Base-by-base conservation (phyloP, 1,140 invertebrate genomes). In the Tyrophagus putrescentiae region DNA sequence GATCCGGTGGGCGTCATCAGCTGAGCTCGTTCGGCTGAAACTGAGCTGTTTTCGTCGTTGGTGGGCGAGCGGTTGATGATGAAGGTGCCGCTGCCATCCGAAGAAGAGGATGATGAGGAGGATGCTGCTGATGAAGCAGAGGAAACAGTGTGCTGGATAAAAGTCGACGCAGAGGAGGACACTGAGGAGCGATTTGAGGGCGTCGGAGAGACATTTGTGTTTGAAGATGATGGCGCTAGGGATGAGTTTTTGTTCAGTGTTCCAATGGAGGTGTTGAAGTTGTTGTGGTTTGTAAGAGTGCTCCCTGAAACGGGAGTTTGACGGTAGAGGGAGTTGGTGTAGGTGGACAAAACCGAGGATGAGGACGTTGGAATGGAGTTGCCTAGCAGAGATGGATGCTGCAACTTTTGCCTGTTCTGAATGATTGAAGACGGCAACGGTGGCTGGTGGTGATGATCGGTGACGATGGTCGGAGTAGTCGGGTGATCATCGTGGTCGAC, bases 11-110 rank as follows among this genome's bases (percentile, higher is more conserved):
- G n/a, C n/a, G n/a, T n/a, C n/a, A n/a, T n/a, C n/a, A n/a, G n/a
- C n/a, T n/a, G n/a, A n/a, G n/a, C n/a, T n/a, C n/a, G n/a, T n/a
- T n/a, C n/a, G n/a, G n/a, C n/a, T n/a, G n/a, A n/a, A n/a, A n/a
- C n/a, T n/a, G n/a, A n/a, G 84, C 83, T 68, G 81, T 81, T 82
- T 82, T 84, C 54, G 82, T 80, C 66, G 83, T 83, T 64, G 82
- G 79, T 62, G 63, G 60, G 1, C 32, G 32, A 57, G 62, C 63
- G 11, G 62, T 41, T 1, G 62, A 44, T 16, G 7, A 13, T 57
- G 34, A 27, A 52, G 11, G 13, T 27, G 7, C 9, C 18, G 27
- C 7, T 6, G 11, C n/a, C 23, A 53, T 16, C 13, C 6, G 16
- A 11, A 9, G 6, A 29, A 52, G 31, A 18, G 31, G 45, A 21